Conservation (phyloP, 2,888 invertebrate genomes). For the Melieria picta region DNA sequence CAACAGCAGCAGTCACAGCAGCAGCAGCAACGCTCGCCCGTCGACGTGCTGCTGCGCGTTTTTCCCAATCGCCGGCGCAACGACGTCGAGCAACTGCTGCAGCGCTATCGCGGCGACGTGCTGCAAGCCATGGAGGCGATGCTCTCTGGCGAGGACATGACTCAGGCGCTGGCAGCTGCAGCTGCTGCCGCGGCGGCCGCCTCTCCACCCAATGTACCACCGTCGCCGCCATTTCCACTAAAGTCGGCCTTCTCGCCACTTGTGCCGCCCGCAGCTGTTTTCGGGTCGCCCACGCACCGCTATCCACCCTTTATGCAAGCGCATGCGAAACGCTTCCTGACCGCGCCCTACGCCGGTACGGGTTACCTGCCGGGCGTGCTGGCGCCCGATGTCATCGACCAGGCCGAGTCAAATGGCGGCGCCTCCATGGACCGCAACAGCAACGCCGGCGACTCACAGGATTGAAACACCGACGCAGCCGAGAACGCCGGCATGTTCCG, state of each 20-base stretch:
- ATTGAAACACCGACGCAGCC: conserved; percentile 55
- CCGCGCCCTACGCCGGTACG: conserved; percentile 85
- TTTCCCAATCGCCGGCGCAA: conserved; percentile 88
- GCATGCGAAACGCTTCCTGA: conserved; percentile 79
- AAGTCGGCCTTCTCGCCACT: conserved; percentile 83
- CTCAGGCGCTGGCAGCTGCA: conserved; percentile 50
- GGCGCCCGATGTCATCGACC: conserved; percentile 62
- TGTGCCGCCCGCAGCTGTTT: conserved; percentile 67
- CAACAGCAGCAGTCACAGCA: conserved; percentile 41
- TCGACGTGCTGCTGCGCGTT: conserved; percentile 88
- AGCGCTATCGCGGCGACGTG: conserved; percentile 87
- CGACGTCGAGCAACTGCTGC: conserved; percentile 86
- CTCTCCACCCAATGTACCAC: conserved; percentile 51
- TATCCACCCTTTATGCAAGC: conserved; percentile 69
- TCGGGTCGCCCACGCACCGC: conserved; percentile 64
- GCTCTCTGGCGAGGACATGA: conserved; percentile 72
- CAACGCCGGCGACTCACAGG: conserved; percentile 65
- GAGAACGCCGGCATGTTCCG: conserved; percentile 51
- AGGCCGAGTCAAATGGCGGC: conserved; percentile 66
- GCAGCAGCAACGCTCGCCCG: conserved; percentile 75
- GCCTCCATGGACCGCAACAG: conserved; percentile 60
- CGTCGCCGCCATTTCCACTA: conserved; percentile 63
- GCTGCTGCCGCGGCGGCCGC: conserved; percentile 66
- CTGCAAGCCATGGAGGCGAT: conserved; percentile 93
- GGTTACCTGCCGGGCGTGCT: conserved; percentile 85